Conservation (phyloP, 2,113 vertebrate species). For the Periophthalmodon schlosseri region DNA sequence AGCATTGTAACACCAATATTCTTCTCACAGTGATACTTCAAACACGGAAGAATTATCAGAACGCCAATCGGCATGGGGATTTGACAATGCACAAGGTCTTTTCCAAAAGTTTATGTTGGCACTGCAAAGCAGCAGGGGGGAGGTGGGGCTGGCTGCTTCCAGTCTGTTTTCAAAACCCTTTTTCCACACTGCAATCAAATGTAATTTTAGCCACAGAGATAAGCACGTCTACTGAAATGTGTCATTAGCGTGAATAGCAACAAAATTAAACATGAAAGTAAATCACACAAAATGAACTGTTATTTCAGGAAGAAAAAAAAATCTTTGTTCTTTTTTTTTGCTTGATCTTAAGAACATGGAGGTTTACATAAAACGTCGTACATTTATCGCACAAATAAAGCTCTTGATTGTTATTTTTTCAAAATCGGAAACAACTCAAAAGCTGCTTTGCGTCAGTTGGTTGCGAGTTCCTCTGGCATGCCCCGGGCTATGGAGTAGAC, state of each 20-base stretch:
- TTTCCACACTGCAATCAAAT: slow-evolving; percentile 67
- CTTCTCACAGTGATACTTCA: slow-evolving; percentile 3
- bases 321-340: slow-evolving; percentile 29
- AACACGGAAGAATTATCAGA: slow-evolving; percentile 26
- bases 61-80: slow-evolving; percentile 6
- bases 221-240: slow-evolving; percentile 67
- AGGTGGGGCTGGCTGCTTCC: slow-evolving; percentile 9
- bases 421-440: slow-evolving; percentile 54
- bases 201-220: slow-evolving; percentile 69
- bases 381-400: slow-evolving; percentile 49
- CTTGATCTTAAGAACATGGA: slow-evolving; percentile 26
- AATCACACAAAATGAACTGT: slow-evolving; percentile 69
- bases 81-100: slow-evolving; percentile 10
- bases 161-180: slow-evolving; percentile 46
- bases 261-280: slow-evolving; percentile 70
- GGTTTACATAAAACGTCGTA: slow-evolving; percentile 19
- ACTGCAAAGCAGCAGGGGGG: slow-evolving; percentile 32
- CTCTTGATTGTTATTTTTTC: slow-evolving; percentile 31
- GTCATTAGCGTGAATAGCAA: slow-evolving; percentile 53
- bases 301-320: slow-evolving; percentile 52
- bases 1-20: slow-evolving; percentile 22
- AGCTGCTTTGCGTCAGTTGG: slow-evolving; percentile 38
- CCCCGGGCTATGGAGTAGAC: slow-evolving; percentile 64
- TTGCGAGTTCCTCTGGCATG: slow-evolving; percentile 66
- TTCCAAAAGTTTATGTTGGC: slow-evolving; percentile 39